Evolutionary conservation across 2,797 vertebrate species (phyloP).

Genomic region (Hippoglossus hippoglossus): DNA sequence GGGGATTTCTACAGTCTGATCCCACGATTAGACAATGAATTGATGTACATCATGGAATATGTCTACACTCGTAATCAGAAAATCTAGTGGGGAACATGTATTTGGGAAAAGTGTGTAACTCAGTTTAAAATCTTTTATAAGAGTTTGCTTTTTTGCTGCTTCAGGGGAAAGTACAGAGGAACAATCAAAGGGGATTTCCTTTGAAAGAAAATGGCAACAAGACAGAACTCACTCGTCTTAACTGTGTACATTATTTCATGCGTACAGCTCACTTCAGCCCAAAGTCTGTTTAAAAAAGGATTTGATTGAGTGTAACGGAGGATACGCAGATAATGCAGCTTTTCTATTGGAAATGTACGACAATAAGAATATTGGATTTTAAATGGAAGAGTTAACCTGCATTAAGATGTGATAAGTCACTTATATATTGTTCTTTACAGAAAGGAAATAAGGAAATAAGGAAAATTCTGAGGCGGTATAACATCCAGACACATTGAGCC

Average conservation of each 20-base stretch:
- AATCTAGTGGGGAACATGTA: slow-evolving; percentile 19
- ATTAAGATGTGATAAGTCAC: background rate
- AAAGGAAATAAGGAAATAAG: too few relatives aligned
- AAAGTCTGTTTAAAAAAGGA: slow-evolving; percentile 80
- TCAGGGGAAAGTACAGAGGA: slow-evolving; percentile 54
- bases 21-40: slow-evolving; percentile 20
- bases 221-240: slow-evolving; percentile 72
- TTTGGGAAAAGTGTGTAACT: slow-evolving; percentile 30
- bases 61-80: slow-evolving; percentile 6
- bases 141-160: slow-evolving; percentile 9
- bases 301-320: slow-evolving; percentile 75
- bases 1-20: slow-evolving; percentile 37
- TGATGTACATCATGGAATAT: background rate
- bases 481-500: slow-evolving; percentile 2
- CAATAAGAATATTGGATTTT: slow-evolving; percentile 39
- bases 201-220: slow-evolving; percentile 74
- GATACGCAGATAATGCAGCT: slow-evolving; percentile 63
- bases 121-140: slow-evolving; percentile 41
- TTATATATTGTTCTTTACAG: too few relatives aligned
- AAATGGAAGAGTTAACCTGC: slow-evolving; percentile 53
- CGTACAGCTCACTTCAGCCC: slow-evolving; percentile 65
- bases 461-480: background rate
- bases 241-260: slow-evolving; percentile 73
- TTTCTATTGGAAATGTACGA: slow-evolving; percentile 64
- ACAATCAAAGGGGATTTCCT: slow-evolving; percentile 83